These are phyloP conservation scores for Neostethus bicornis DNA, from an alignment of 2,797 vertebrate species.

Conservation along the genomic window DNA sequence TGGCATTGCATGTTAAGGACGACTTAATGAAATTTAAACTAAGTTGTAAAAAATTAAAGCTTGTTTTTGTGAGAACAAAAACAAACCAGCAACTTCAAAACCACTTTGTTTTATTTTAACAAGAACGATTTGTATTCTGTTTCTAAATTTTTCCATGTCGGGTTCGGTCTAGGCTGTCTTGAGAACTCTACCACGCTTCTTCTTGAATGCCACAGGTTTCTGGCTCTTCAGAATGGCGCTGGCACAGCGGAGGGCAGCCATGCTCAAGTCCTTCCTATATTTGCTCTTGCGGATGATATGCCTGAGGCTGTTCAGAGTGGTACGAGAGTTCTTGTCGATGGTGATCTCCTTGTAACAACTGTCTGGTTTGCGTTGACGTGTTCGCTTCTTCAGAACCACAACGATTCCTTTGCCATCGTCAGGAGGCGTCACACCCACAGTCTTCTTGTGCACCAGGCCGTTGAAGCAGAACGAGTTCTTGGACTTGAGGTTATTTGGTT, in stretches of 20 bases:
- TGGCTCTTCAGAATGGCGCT: conserved; percentile 92
- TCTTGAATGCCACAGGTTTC: conserved; percentile 92
- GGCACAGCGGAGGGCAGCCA: conserved; percentile 90
- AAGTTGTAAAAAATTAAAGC: too few relatives aligned
- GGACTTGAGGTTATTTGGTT: conserved; percentile 92
- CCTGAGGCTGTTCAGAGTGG: conserved; percentile 88
- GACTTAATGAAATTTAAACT: too few relatives aligned
- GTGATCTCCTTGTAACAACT: conserved; percentile 86
- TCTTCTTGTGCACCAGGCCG: conserved; percentile 91
- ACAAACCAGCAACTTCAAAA: too few relatives aligned
- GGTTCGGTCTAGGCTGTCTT: conserved; percentile 87
- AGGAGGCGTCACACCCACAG: conserved; percentile 90
- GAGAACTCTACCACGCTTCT: conserved; percentile 87
- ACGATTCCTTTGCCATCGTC: conserved; percentile 91
- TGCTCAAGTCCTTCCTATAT: conserved; percentile 90
- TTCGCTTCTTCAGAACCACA: conserved; percentile 87
- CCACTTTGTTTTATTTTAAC: too few relatives aligned
- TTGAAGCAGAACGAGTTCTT: conserved; percentile 93
- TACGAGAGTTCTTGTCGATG: conserved; percentile 91
- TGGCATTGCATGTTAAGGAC: too few relatives aligned
- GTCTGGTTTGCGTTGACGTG: conserved; percentile 88
- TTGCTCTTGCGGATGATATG: conserved; percentile 93
- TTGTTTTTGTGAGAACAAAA: too few relatives aligned
- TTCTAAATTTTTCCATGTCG: too few relatives aligned
- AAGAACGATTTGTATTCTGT: too few relatives aligned